phyloP scores from a whole-genome alignment of 2,797 vertebrate species.

The Poeciliopsis presidionis region DNA sequence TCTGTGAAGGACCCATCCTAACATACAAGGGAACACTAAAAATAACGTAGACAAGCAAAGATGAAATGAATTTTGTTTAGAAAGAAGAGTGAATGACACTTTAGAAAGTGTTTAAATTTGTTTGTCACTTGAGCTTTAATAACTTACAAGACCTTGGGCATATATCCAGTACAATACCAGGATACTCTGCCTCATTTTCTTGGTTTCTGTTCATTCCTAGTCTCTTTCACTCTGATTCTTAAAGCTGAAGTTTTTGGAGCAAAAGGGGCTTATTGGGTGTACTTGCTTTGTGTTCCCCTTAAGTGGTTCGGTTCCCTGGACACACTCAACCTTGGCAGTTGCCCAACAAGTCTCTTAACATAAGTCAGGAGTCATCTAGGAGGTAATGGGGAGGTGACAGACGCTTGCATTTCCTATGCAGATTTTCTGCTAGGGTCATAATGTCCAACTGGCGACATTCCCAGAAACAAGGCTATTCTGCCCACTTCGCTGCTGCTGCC shows the following conservation, averaged over 20 bases:
- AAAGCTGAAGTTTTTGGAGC: slow-evolving; percentile 8
- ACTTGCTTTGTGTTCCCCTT: slow-evolving; percentile 7
- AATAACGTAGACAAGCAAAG: not conserved
- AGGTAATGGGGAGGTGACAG: slow-evolving; percentile 40
- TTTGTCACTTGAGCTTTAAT: not conserved
- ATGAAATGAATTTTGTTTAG: not conserved
- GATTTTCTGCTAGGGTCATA: slow-evolving; percentile 23
- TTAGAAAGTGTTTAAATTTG: not conserved
- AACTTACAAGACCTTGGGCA: slow-evolving; percentile 18
- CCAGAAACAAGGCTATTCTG: slow-evolving; percentile 34
- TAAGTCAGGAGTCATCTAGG: slow-evolving; percentile 29
- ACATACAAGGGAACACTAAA: not conserved
- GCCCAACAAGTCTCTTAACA: slow-evolving; percentile 21
- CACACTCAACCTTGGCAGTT: slow-evolving; percentile 13
- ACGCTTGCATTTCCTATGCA: slow-evolving; percentile 26
- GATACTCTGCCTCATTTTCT: slow-evolving; percentile 2
- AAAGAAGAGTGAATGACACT: not conserved
- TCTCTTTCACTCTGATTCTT: slow-evolving; percentile 21
- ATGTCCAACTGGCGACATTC: slow-evolving; percentile 53
- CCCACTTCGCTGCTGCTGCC: slow-evolving; percentile 32
- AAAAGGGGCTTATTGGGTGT: slow-evolving; percentile 10
- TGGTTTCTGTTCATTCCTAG: not conserved
- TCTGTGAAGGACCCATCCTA: too few relatives aligned
- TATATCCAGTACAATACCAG: not conserved
- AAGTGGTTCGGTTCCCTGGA: not conserved